Evolutionary conservation across 2,113 vertebrate species (phyloP).

Genomic region (Salvelinus sp.): DNA sequence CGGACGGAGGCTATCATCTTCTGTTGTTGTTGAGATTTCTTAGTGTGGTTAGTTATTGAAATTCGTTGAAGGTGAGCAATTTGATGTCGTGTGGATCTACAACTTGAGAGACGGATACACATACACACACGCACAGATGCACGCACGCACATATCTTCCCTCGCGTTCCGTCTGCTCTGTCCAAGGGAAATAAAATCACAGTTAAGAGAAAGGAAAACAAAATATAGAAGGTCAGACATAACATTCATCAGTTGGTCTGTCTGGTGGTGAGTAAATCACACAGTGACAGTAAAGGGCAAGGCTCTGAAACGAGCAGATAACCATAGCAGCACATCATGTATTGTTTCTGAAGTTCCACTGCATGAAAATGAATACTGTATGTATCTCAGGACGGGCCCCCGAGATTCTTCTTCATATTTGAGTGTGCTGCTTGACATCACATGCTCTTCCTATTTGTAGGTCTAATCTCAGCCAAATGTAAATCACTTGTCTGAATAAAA

Average conservation of each 20-base stretch:
- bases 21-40: background rate
- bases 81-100: background rate
- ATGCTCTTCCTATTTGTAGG: no score
- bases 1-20: conserved; percentile 26
- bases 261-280: conserved; percentile 70
- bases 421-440: conserved; percentile 22
- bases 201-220: conserved; percentile 69
- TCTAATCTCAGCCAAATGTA: conserved; percentile 25
- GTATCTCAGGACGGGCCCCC: conserved; percentile 61
- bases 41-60: conserved; percentile 11
- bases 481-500: no score
- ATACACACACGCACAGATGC: conserved; percentile 1
- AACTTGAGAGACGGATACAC: conserved; percentile 15
- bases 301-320: conserved; percentile 63
- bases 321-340: no score
- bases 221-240: conserved; percentile 70
- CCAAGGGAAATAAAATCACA: conserved; percentile 67
- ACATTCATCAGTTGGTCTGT: conserved; percentile 73
- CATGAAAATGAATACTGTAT: conserved; percentile 33
- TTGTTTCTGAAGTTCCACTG: conserved; percentile 46
- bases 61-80: background rate
- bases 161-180: conserved; percentile 41
- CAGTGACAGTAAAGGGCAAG: conserved; percentile 71
- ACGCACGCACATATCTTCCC: background rate
- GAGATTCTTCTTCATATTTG: conserved; percentile 58